These are phyloP conservation scores for Phodopus roborovskii DNA, from an alignment of 2,113 vertebrate species.

Conservation along the genomic window DNA sequence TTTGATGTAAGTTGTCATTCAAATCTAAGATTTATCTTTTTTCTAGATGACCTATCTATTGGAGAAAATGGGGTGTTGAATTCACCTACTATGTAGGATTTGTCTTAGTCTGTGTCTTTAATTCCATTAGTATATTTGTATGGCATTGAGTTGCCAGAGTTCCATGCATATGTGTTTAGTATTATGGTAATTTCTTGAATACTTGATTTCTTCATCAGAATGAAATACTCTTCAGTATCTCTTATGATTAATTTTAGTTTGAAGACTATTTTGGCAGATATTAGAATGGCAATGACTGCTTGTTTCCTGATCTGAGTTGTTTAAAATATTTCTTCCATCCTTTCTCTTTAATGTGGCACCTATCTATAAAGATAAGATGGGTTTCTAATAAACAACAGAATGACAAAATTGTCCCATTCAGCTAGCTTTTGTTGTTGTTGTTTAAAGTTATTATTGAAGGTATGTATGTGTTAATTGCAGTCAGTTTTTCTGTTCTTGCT, in stretches of 20 bases:
- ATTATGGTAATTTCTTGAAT: neutral
- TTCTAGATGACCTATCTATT: neutral
- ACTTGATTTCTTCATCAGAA: neutral
- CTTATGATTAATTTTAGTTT: neutral
- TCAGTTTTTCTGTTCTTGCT: neutral
- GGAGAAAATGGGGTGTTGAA: neutral
- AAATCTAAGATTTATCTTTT: neutral
- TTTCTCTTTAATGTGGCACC: neutral
- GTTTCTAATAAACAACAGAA: neutral
- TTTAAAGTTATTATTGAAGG: neutral
- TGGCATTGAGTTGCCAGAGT: neutral
- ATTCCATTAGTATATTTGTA: neutral
- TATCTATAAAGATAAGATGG: neutral
- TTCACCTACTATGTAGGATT: neutral
- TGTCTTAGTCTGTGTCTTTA: neutral
- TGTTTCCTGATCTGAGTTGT: neutral
- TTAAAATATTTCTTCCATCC: neutral
- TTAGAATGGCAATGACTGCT: neutral
- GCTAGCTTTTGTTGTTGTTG: neutral
- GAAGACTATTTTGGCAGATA: neutral
- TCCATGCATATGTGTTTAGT: neutral
- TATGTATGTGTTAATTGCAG: neutral
- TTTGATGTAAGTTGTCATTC: neutral
- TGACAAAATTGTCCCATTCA: neutral
- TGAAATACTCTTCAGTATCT: neutral